phyloP scores from a whole-genome alignment of 2,888 invertebrate genomes.

The Koerneria pararmatus region DNA sequence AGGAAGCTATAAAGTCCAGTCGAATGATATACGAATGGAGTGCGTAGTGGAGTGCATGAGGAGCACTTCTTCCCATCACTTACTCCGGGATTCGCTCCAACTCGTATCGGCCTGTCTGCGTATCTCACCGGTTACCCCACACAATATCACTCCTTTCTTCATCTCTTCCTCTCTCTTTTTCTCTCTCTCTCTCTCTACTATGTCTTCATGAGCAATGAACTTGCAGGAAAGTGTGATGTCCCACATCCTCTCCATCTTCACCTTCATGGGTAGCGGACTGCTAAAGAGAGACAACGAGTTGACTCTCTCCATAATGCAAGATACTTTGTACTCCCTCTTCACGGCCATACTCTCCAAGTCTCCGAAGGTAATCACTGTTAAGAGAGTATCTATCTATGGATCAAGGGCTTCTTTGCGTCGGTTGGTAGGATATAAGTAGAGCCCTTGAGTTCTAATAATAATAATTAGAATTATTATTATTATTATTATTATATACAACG shows the following conservation, averaged over 20 bases:
- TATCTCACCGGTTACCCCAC: conserved; percentile 69
- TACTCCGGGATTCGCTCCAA: conserved; percentile 85
- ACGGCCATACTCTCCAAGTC: conserved; percentile 35
- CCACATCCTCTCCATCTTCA: conserved; percentile 92
- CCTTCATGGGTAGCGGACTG: conserved; percentile 91
- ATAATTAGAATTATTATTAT: too few species aligned
- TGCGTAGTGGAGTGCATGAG: conserved; percentile 82
- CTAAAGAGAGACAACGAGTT: conserved; percentile 62
- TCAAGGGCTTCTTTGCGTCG: too few species aligned
- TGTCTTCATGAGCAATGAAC: neutral
- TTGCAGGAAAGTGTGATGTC: conserved; percentile 72
- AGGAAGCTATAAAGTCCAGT: conserved; percentile 31
- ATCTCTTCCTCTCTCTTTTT: too few species aligned
- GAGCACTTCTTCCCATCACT: conserved; percentile 86
- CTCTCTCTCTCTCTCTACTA: neutral
- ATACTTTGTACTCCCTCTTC: conserved; percentile 49
- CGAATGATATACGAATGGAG: conserved; percentile 67
- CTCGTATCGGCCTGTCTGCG: conserved; percentile 76
- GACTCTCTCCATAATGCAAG: conserved; percentile 50
- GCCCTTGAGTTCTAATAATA: too few species aligned
- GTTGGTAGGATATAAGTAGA: too few species aligned
- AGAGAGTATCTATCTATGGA: too few species aligned
- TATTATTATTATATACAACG: too few species aligned
- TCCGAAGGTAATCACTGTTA: conserved; percentile 15
- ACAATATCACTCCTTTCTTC: conserved; percentile 14